Base-by-base conservation (phyloP, 2,797 vertebrate species). In the Acomys russatus region DNA sequence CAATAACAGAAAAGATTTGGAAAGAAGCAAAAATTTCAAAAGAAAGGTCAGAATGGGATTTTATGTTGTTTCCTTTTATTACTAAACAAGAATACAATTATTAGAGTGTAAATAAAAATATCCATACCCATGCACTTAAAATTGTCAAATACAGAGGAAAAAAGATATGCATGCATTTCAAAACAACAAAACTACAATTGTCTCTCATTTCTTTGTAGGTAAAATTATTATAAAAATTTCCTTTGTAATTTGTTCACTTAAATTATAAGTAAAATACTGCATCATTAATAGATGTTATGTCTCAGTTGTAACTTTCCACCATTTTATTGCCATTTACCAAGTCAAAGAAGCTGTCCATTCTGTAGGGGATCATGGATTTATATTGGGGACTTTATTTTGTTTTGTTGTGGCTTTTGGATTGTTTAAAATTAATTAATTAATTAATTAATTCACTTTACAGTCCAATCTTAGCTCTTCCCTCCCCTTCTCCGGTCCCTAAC, bases 11-110 rank as follows among this genome's bases (percentile, higher is more conserved):
- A 91, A 88, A 84, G 17, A 71, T 70, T 70, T 88, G 33, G 51
- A 86, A 94, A 97, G 82, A 83, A 73, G 20, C 38, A 95, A 78
- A 91, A 6, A 92, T 95, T 97, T 91, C 80, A 95, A 95, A 35
- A 78, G 56, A 90, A 71, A 94, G 38, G 4, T 95, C 63, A 87
- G 77, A 87, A 94, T 85, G 66, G 88, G 20, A 78, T 93, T 91
- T 95, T 83, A 92, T 94, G 12, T 59, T 14, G 1, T 90, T 93
- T 54, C 22, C 28, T 94, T 94, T 90, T 70, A 92, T 85, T 80
- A 51, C 89, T 94, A 82, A 92, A 77, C 20, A 96, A 88, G 3
- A 74, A 20, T 71, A 83, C 51, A 20, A 73, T 70, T 71, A 49
- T 77, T 89, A 80, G 9, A 86, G 18, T 76, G 6, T 54, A 91